These are phyloP conservation scores for Melanerpes aurifrons DNA, from an alignment of 2,113 vertebrate species.

Conservation along the genomic window DNA sequence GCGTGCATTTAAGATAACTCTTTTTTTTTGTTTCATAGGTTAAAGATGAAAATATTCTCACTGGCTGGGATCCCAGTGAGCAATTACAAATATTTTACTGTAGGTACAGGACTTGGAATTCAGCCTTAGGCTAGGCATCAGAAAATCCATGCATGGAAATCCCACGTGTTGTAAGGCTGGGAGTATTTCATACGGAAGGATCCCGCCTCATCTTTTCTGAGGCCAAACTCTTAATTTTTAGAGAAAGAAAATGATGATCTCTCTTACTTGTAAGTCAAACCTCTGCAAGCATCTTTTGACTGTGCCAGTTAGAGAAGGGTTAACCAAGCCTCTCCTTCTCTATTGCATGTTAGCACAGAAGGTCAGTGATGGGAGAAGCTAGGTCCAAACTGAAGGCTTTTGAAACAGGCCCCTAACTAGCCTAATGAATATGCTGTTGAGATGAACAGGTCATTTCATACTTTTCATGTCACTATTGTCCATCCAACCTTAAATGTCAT, in stretches of 20 bases:
- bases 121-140: background rate
- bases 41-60: constrained; percentile 51
- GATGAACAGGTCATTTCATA: constrained; percentile 62
- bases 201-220: background rate
- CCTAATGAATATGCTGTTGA: constrained; percentile 59
- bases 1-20: constrained; percentile 28
- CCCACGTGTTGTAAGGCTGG: background rate
- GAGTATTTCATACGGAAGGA: background rate
- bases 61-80: constrained; percentile 52
- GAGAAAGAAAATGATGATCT: background rate
- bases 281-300: background rate
- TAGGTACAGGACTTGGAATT: constrained; percentile 19
- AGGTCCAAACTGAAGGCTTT: constrained; percentile 42
- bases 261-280: background rate
- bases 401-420: constrained; percentile 38
- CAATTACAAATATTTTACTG: constrained; percentile 62
- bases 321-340: constrained; percentile 37
- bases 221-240: background rate
- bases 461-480: constrained; percentile 52
- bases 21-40: constrained; percentile 51
- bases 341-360: constrained; percentile 26
- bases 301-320: constrained; percentile 27
- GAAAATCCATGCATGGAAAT: constrained; percentile 1
- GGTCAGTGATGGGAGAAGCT: constrained; percentile 46
- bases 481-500: constrained; percentile 59